Percentiles rank a stretch among this genome's conserved stretches.
Evolutionary conservation across 1,140 invertebrate species (phyloP).

Genomic region (Bombus sibiricus): DNA sequence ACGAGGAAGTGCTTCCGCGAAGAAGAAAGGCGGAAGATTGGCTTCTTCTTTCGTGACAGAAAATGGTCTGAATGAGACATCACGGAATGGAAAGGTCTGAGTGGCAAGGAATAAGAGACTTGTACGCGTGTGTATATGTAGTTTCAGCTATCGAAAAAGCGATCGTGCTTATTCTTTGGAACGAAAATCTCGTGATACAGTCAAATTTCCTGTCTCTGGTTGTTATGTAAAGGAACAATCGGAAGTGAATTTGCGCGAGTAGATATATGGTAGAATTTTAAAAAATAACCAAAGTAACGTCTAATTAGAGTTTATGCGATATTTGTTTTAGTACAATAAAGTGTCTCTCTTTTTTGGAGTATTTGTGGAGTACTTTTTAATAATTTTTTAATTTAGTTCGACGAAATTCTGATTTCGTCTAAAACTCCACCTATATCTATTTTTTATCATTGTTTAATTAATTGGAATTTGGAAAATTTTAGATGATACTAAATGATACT

Average conservation of each 20-base stretch:
- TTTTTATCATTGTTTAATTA: no score
- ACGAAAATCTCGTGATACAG: neutral
- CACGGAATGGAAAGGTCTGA: conserved; percentile 39
- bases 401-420: no score
- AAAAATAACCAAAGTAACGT: neutral
- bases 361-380: neutral
- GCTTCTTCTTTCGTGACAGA: conserved; percentile 44
- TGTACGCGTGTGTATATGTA: no score
- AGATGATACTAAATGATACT: no score
- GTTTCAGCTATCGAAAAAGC: neutral
- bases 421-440: no score
- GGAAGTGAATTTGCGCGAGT: neutral
- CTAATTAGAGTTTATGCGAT: neutral
- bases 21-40: conserved; percentile 53
- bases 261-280: neutral
- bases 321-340: neutral
- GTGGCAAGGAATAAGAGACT: conserved; percentile 27
- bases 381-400: no score
- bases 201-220: neutral
- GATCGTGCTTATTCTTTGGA: neutral
- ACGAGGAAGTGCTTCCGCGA: conserved; percentile 17
- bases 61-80: conserved; percentile 51
- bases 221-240: neutral
- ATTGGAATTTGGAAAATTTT: no score
- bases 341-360: neutral